Evolutionary conservation across 2,113 vertebrate genomes (phyloP).

Genomic region (Ctenomys sociabilis): DNA sequence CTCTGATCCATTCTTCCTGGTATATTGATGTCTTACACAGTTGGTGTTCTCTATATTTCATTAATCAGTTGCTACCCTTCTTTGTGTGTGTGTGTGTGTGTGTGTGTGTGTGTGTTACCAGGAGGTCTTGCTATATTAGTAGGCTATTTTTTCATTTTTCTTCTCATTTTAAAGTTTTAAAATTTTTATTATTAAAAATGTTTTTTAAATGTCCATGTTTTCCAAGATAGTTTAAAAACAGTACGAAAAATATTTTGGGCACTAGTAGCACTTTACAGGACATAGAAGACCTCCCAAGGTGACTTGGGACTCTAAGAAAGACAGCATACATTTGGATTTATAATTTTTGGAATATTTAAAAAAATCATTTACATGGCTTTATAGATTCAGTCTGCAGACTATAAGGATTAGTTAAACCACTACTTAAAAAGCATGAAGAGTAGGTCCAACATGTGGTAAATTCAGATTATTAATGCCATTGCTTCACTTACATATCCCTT

Average conservation of each 20-base stretch:
- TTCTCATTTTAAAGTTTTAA: background rate
- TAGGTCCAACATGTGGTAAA: background rate
- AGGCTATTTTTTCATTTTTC: background rate
- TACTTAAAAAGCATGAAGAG: background rate
- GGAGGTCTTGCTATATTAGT: background rate
- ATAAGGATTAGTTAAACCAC: background rate
- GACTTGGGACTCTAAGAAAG: background rate
- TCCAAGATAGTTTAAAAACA: constrained; percentile 1
- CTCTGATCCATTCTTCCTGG: background rate
- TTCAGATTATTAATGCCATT: background rate
- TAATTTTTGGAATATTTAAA: background rate
- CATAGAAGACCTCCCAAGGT: background rate
- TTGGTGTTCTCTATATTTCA: constrained; percentile 32
- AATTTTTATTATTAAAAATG: background rate
- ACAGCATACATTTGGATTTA: background rate
- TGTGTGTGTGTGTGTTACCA: background rate
- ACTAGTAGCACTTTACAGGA: background rate
- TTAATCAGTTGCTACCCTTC: background rate
- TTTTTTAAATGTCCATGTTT: background rate
- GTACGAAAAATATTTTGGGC: background rate
- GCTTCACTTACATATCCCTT: background rate
- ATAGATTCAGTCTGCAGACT: background rate
- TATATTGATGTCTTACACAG: background rate
- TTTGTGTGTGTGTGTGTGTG: background rate
- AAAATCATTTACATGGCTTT: constrained; percentile 24